Conservation (phyloP, 53 echinoderm and acorn worm genomes). For the Luidia sarsii region DNA sequence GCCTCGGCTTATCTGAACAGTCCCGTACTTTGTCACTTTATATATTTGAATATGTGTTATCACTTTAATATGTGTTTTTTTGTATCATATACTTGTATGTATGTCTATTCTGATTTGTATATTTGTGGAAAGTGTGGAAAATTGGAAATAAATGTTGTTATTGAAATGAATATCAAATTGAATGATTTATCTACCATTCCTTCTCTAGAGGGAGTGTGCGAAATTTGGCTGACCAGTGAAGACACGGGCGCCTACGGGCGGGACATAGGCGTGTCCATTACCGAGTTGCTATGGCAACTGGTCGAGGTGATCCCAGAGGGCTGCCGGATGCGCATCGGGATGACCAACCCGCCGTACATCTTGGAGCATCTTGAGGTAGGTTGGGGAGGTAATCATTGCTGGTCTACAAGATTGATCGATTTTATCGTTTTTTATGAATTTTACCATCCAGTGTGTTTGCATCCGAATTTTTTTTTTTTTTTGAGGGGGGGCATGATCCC, state of each 20-base stretch:
- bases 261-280: constrained; percentile 94
- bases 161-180: not conserved
- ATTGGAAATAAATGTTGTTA: no score
- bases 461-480: not conserved
- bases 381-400: no score
- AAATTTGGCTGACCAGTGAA: constrained; percentile 98
- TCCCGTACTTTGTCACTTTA: no score
- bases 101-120: not conserved
- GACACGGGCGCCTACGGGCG: constrained; percentile 98
- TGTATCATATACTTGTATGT: not conserved
- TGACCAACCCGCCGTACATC: constrained; percentile 99
- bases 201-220: constrained; percentile 92
- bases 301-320: constrained; percentile 97
- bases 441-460: no score
- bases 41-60: not conserved
- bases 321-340: constrained; percentile 95
- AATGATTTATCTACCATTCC: not conserved
- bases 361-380: constrained; percentile 96
- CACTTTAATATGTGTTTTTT: not conserved
- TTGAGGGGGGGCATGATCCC: no score
- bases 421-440: not conserved
- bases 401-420: no score
- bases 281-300: constrained; percentile 88
- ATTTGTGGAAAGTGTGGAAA: no score
- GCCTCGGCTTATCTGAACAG: no score